Base-by-base conservation (phyloP, 2,797 vertebrate genomes). In the Falco berigora region DNA sequence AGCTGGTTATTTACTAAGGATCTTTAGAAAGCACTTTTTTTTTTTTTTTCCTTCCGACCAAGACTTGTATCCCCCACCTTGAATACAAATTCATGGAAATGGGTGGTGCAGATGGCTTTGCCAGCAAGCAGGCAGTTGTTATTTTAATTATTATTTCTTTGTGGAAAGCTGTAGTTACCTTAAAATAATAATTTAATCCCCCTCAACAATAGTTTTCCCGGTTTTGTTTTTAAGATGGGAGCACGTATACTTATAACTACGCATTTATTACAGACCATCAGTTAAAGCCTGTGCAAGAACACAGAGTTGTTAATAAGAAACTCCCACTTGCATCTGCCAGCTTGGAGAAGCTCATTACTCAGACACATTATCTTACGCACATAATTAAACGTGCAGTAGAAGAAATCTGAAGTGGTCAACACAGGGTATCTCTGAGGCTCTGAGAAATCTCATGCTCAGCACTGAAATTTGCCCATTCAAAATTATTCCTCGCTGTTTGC, bases 51-150 rank as follows among this genome's bases (percentile, higher is more conserved):
- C 84, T 94, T 80, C 90, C 42, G 9, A 95, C 72, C 34, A 91
- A 76, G 85, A 85, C 75, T 92, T 40, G 64, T 36, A 86, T 90
- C 46, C 94, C 84, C 92, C 93, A 94, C 85, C 52, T 92, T 92
- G 92, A 97, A 96, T 90, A 96, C 88, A 96, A 97, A 97, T 97
- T 96, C 96, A 96, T 87, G 90, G 96, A 97, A 97, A 97, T 97
- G 97, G 97, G 97, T 97, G 97, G 97, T 97, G 95, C 96, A 92
- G 80, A 67, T 55, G 9, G 66, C 80, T 90, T 80, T 95, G 95
- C 94, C 92, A 93, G 94, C 88, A 93, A 92, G 86, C 58, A 96
- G 66, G 85, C 95, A 91, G 87, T 96, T 97, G 94, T 95, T 97
- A 84, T 96, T 97, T 96, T 94, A 93, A 95, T 96, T 95, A 96